Base-by-base conservation (phyloP, 37 sponge, comb jelly and placozoan species). In the Tethya wilhelma region DNA sequence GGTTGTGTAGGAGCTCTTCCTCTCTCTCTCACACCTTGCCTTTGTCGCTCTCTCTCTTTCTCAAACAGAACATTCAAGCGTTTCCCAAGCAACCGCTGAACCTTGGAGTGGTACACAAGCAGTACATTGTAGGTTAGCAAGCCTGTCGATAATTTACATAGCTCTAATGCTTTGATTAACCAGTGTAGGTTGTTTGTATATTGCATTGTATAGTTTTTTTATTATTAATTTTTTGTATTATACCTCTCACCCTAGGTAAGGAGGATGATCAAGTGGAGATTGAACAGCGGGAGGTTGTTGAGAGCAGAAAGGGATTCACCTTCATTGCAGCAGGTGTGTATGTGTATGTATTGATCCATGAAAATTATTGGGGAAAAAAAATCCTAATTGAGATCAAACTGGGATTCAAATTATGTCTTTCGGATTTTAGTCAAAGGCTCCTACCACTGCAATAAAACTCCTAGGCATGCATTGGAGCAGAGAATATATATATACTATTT, bases 61-160 rank as follows among this genome's bases (percentile, higher is more conserved):
- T n/a, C n/a, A n/a, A n/a, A 22, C 79, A 91, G 91, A 91, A 91
- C 70, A 91, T 91, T n/a, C 91, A 91, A 53, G 83, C 87, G 4
- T 86, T 91, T 57, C 91, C 91, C 25, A 91, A 82, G 37, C 66
- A 82, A 28, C 73, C 76, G 4, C 33, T 87, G 38, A 39, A 68
- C 38, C 45, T 87, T 8, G 80, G 72, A 40, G 68, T 56, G 22
- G 66, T 72, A 14, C 14, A 65, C 44, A 39, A 74, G 28, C 67
- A 44, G 30, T 46, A 67, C 59, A 80, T 74, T 41, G 64, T 71
- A 4, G 78, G 85, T 77, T 19, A 43, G 62, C 25, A 38, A 2
- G 34, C n/a, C n/a, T n/a, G n/a, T n/a, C n/a, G n/a, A n/a, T n/a
- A n/a, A n/a, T n/a, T n/a, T n/a, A n/a, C n/a, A n/a, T 33, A 28